phyloP scores from a whole-genome alignment of 2,797 vertebrate genomes.

The Australoheros facetus region DNA sequence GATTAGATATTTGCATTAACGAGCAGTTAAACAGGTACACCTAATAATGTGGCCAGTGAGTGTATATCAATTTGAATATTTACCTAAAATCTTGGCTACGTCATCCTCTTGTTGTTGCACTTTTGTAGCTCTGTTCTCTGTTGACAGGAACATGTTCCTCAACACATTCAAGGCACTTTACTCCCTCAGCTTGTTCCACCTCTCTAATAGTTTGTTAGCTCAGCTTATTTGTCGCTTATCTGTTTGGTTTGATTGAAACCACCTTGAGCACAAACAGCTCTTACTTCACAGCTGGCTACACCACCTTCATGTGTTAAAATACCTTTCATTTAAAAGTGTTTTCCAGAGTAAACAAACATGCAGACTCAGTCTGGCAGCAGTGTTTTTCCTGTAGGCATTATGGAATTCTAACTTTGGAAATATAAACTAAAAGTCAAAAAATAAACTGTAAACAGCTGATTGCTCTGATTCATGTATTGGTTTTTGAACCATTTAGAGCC shows the following conservation, averaged over 20 bases:
- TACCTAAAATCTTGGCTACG: slow-evolving; percentile 16
- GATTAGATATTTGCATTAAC: background rate
- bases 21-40: background rate
- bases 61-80: background rate
- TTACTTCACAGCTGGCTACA: slow-evolving; percentile 1
- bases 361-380: slow-evolving; percentile 4
- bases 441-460: background rate
- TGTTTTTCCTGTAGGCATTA: slow-evolving; percentile 10
- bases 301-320: slow-evolving; percentile 28
- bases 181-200: slow-evolving; percentile 12
- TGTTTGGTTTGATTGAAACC: slow-evolving; percentile 33
- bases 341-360: background rate
- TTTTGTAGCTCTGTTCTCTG: slow-evolving; percentile 1
- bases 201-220: slow-evolving; percentile 31
- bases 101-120: background rate
- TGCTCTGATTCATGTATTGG: background rate
- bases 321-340: background rate
- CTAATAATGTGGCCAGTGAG: background rate
- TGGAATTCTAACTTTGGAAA: background rate
- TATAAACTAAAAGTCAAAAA: background rate
- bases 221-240: slow-evolving; percentile 17
- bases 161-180: slow-evolving; percentile 21
- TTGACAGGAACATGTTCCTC: slow-evolving; percentile 33
- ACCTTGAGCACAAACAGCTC: slow-evolving; percentile 19
- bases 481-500: background rate